Evolutionary conservation across 2,888 invertebrate species (phyloP), one percentile per base, ranked within the genome.

Genomic region (Plagiodera versicolora): DNA sequence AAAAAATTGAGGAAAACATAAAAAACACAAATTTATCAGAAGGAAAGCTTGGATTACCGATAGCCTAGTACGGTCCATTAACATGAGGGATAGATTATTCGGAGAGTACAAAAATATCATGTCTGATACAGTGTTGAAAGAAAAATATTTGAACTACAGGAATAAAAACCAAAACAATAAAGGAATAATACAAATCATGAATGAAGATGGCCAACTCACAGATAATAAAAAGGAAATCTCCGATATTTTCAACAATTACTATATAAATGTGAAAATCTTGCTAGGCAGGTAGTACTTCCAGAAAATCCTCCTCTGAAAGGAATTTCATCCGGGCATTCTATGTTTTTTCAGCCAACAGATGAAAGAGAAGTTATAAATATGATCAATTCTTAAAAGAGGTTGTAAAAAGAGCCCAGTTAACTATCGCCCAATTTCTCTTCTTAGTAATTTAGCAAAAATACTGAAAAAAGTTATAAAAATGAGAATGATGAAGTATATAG

Each of bases 231-330:
- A 49, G 28, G 44, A 54, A 39, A 54, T 54, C 9, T 44, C 54
- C 16, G 45, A 54, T 16, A 16, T 39, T 16, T 54, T 54, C 16
- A 45, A 54, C 20, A 39, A 35, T 19, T 39, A 20, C 28, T 54
- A 45, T 54, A 28, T 45, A 8, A 45, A 44, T 45, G 54, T 45
- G 30, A 54, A 45, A 54, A 45, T 28, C 54, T 54, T 19, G 54
- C 46, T 24, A 45, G 24, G 39, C 44, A 45, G 46, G 45, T 46
- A 1, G 14, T 45, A 54, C 28, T 54, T 50, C 30, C 30, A 50
- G 17, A 30, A 28, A 50, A 50, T 17, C 50, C 48, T 24, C 48
- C 30, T 30, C 18, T 32, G 50, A 14, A 14, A 8, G 30, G 50
- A 50, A 16, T 30, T 30, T 30, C 1, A n/a, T 50, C 32, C 9